Evolutionary conservation across 2,113 vertebrate genomes (phyloP).

Genomic region (Ctenodactylus gundi): DNA sequence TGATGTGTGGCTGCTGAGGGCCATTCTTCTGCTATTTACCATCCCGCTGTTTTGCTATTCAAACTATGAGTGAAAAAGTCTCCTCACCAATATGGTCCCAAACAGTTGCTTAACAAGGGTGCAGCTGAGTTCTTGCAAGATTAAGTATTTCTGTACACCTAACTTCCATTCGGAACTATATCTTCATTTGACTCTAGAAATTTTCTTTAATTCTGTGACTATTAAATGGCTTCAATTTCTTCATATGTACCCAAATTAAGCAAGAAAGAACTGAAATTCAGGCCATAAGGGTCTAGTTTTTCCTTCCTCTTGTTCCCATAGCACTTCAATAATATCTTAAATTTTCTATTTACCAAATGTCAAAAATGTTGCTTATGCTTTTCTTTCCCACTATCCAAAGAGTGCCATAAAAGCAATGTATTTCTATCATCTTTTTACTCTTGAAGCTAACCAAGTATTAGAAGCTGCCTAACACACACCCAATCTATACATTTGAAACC

Average conservation of each 20-base stretch:
- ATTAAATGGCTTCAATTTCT: neutral
- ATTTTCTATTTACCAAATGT: neutral
- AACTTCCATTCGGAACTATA: slow-evolving; percentile 16
- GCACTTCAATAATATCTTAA: neutral
- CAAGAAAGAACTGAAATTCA: neutral
- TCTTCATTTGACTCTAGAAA: slow-evolving; percentile 36
- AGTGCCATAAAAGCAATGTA: neutral
- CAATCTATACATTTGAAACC: neutral
- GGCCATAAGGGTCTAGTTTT: neutral
- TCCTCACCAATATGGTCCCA: neutral
- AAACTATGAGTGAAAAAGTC: neutral
- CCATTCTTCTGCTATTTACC: neutral
- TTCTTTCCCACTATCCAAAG: neutral
- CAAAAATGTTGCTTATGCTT: neutral
- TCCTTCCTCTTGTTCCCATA: neutral
- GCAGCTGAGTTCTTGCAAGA: neutral
- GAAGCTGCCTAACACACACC: neutral
- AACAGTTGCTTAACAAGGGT: neutral
- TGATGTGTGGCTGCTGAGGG: neutral
- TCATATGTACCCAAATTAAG: neutral
- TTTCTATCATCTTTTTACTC: neutral
- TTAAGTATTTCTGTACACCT: neutral
- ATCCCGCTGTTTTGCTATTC: neutral
- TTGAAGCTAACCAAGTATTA: neutral
- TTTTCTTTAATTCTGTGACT: slow-evolving; percentile 6